phyloP scores from a whole-genome alignment of 2,888 invertebrate species.

The Frankliniella fusca region DNA sequence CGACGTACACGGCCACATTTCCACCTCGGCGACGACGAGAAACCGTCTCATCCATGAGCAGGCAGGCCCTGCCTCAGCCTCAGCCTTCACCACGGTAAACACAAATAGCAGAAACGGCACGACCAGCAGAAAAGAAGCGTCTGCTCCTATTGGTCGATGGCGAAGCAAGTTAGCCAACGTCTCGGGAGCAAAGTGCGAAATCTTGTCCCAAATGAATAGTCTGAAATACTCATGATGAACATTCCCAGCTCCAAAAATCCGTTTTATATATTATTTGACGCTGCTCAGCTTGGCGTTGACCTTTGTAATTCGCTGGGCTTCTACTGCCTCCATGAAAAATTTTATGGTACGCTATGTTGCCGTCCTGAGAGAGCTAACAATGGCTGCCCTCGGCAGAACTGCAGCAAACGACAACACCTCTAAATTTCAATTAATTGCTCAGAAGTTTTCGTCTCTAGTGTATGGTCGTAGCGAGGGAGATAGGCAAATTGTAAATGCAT shows the following conservation, averaged over 20 bases:
- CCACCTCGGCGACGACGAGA: not conserved
- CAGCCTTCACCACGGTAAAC: constrained; percentile 8
- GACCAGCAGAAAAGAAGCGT: constrained; percentile 24
- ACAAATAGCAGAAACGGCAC: constrained; percentile 26
- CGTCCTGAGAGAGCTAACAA: constrained; percentile 3
- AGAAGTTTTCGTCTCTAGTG: constrained; percentile 30
- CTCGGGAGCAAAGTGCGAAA: no score
- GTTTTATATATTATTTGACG: no score
- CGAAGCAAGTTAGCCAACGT: not conserved
- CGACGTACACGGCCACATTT: not conserved
- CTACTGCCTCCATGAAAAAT: no score
- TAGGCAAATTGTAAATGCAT: constrained; percentile 49
- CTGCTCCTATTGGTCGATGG: constrained; percentile 17
- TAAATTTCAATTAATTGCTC: constrained; percentile 15
- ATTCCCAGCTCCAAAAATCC: no score
- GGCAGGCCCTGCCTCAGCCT: not conserved
- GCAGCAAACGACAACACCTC: not conserved
- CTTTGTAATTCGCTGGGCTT: no score
- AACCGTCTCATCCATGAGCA: not conserved
- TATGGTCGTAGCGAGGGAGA: constrained; percentile 37
- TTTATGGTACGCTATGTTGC: not conserved
- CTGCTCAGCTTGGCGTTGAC: no score
- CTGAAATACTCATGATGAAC: no score
- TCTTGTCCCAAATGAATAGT: no score
- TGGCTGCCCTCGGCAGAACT: not conserved